phyloP scores from a whole-genome alignment of 2,888 invertebrate genomes.

The Julus scandinavius region DNA sequence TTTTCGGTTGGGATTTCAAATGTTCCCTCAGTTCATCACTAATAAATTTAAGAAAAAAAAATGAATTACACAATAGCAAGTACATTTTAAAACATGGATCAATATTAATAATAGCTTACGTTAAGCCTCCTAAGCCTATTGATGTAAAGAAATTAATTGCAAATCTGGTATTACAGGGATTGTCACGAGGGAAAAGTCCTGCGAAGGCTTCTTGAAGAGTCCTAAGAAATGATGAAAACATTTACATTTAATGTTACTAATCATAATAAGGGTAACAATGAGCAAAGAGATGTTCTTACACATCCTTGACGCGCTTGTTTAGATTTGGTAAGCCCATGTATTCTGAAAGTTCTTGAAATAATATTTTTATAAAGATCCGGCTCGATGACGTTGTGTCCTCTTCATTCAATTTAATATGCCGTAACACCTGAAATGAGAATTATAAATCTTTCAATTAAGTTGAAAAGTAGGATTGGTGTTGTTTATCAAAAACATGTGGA shows the following conservation, averaged over 20 bases:
- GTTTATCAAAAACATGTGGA: too few relatives aligned
- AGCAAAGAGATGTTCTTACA: conserved; percentile 71
- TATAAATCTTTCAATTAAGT: conserved; percentile 45
- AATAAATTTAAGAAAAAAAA: not conserved
- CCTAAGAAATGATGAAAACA: conserved; percentile 67
- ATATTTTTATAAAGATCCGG: conserved; percentile 95
- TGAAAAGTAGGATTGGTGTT: not conserved
- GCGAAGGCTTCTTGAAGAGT: conserved; percentile 86
- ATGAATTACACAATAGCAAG: conserved; percentile 44
- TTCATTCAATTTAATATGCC: conserved; percentile 90
- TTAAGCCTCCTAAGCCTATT: conserved; percentile 95
- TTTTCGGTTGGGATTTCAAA: conserved; percentile 78
- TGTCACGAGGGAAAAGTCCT: conserved; percentile 94
- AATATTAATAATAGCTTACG: conserved; percentile 69
- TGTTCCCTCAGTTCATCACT: conserved; percentile 88
- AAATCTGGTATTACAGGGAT: conserved; percentile 96
- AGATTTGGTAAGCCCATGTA: conserved; percentile 94
- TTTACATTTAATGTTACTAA: not conserved
- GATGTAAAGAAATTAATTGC: conserved; percentile 98
- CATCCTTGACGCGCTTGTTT: conserved; percentile 89
- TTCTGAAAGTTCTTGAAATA: conserved; percentile 96
- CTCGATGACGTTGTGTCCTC: conserved; percentile 98
- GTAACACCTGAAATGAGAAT: conserved; percentile 73
- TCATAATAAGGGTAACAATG: not conserved
- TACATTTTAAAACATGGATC: conserved; percentile 8